A percentile compares a stretch with the other conserved stretches of the same genome.
Evolutionary conservation across 1,140 invertebrate genomes (phyloP).

Genomic region (Lepidostoma basale): DNA sequence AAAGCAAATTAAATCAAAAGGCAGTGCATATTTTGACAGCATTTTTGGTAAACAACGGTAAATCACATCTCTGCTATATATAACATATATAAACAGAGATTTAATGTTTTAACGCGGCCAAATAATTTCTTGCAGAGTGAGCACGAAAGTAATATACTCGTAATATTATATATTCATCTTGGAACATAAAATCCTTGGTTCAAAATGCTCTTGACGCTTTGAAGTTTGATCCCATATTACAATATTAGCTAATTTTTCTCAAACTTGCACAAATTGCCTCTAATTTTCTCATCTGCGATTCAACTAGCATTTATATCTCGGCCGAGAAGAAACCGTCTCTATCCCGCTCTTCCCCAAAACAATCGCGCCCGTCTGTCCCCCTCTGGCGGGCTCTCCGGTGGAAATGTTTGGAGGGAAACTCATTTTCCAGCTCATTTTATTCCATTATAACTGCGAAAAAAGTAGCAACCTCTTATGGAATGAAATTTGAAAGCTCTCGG

Average conservation of each 20-base stretch:
- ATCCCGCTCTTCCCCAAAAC: background rate
- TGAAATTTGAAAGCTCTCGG: constrained; percentile 44
- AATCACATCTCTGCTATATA: too few species aligned
- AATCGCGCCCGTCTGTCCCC: background rate
- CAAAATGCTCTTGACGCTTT: background rate
- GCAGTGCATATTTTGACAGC: too few species aligned
- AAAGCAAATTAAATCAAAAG: too few species aligned
- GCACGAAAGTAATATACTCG: too few species aligned
- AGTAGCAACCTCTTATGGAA: constrained; percentile 45
- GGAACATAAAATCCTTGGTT: too few species aligned
- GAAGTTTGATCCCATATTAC: constrained; percentile 25
- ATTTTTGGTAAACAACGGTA: too few species aligned
- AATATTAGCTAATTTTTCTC: constrained; percentile 48
- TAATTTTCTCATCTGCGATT: constrained; percentile 47
- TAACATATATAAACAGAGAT: too few species aligned
- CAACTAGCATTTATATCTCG: constrained; percentile 44
- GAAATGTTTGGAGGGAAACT: constrained; percentile 42
- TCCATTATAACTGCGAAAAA: constrained; percentile 45
- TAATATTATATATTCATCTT: too few species aligned
- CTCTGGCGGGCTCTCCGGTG: constrained; percentile 32
- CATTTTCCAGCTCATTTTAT: constrained; percentile 48
- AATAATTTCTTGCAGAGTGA: too few species aligned
- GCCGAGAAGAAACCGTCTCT: constrained; percentile 16
- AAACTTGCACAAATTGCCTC: constrained; percentile 46
- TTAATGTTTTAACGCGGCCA: too few species aligned